These are phyloP conservation scores for Trochalopteron elliotii DNA, from an alignment of 2,113 vertebrate species.

Conservation along the genomic window DNA sequence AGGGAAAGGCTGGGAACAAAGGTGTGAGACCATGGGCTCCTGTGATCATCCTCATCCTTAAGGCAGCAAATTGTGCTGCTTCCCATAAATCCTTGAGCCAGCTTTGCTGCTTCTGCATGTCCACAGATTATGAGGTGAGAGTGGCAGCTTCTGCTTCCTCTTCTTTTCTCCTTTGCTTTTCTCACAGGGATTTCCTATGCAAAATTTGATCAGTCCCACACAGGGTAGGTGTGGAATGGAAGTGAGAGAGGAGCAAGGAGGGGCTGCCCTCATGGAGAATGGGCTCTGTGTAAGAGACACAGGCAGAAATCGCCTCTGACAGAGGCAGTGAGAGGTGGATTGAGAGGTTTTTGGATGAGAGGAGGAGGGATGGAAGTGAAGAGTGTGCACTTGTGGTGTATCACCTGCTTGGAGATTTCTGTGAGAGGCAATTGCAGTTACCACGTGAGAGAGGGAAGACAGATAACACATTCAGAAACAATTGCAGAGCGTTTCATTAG, in stretches of 20 bases:
- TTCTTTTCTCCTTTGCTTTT: neutral
- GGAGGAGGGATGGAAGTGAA: neutral
- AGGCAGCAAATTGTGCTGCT: neutral
- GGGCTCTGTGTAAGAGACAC: neutral
- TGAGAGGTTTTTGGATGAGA: neutral
- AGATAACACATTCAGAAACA: neutral
- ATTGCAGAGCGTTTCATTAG: neutral
- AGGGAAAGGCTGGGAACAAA: neutral
- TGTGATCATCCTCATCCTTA: neutral
- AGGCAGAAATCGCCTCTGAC: neutral
- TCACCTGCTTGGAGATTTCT: neutral
- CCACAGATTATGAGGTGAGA: neutral
- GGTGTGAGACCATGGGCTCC: neutral
- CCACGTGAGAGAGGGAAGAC: neutral
- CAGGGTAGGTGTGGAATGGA: neutral
- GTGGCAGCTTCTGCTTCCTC: neutral
- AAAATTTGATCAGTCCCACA: neutral
- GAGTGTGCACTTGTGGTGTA: fast-evolving
- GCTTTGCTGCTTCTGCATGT: neutral
- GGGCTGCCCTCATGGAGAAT: neutral
- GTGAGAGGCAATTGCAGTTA: neutral
- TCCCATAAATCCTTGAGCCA: neutral
- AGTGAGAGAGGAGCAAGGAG: neutral
- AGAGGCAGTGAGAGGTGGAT: neutral
- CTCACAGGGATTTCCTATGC: neutral